Percentiles rank a stretch among this genome's conserved stretches.
Evolutionary conservation across 2,797 vertebrate genomes (phyloP).

Genomic region (Chelmon rostratus): DNA sequence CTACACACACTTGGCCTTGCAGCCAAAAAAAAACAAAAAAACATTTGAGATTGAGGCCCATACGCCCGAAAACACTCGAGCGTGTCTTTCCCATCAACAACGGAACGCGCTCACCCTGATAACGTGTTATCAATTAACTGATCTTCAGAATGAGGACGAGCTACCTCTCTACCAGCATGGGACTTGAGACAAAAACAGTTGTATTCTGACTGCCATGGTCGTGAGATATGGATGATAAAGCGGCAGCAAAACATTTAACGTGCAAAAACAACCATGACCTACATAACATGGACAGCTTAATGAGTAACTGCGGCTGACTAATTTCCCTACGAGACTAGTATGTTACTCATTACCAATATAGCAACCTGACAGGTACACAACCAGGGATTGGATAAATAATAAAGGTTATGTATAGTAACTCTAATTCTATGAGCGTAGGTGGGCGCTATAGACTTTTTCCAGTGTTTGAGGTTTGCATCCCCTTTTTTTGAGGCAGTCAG

Average conservation of each 20-base stretch:
- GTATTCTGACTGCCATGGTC: conserved; percentile 27
- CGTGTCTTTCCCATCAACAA: not conserved
- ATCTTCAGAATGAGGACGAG: not conserved
- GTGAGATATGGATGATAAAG: conserved; percentile 55
- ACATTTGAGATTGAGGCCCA: not conserved
- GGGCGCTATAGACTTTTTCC: not conserved
- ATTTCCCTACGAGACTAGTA: conserved; percentile 65
- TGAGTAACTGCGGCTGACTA: conserved; percentile 68
- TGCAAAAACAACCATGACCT: conserved; percentile 73
- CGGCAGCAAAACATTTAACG: conserved; percentile 53
- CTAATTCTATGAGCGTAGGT: conserved; percentile 12
- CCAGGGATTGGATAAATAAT: conserved; percentile 36
- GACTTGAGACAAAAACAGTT: conserved; percentile 13
- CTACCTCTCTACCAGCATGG: not conserved
- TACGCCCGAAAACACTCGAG: conserved; percentile 13
- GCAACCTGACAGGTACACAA: conserved; percentile 29
- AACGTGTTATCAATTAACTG: not conserved
- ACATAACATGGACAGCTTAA: conserved; percentile 70
- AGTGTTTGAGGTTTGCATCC: not conserved
- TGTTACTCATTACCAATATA: conserved; percentile 67
- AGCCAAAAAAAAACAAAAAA: conserved; percentile 12
- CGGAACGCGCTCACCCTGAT: not conserved
- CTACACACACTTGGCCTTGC: conserved; percentile 2
- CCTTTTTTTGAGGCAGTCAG: not conserved
- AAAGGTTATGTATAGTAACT: conserved; percentile 2